Percentiles rank a stretch among this genome's conserved stretches.
These are phyloP conservation scores for Dinocampus coccinellae DNA, from an alignment of 2,888 invertebrate genomes.

Conservation along the genomic window DNA sequence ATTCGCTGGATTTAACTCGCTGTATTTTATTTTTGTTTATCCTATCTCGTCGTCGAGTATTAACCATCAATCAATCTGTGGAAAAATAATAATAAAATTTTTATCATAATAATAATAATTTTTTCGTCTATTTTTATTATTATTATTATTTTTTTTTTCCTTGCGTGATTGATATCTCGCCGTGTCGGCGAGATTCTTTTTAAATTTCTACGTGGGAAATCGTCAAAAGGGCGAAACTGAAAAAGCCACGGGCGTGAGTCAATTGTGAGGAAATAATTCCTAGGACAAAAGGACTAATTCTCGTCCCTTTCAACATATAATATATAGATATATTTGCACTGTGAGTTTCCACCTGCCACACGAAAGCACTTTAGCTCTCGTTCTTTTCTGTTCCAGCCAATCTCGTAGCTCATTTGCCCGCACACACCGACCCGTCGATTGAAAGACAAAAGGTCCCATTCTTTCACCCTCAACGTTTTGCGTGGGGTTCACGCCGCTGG, in stretches of 20 bases:
- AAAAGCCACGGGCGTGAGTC: slow-evolving; percentile 28
- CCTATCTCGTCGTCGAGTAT: slow-evolving; percentile 25
- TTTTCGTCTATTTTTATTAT: slow-evolving; percentile 16
- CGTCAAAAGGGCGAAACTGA: slow-evolving; percentile 27
- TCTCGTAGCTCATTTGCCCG: slow-evolving; percentile 45
- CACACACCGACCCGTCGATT: slow-evolving; percentile 44
- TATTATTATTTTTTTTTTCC: slow-evolving; percentile 21
- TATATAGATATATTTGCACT: not conserved
- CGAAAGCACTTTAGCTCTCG: slow-evolving; percentile 17
- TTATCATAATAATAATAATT: too few species aligned
- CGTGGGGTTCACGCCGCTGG: slow-evolving; percentile 22
- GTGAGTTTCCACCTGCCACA: slow-evolving; percentile 44
- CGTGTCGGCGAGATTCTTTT: slow-evolving; percentile 22
- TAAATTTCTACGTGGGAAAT: slow-evolving; percentile 24
- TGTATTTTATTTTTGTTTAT: slow-evolving; percentile 22
- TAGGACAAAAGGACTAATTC: slow-evolving; percentile 47
- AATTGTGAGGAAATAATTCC: slow-evolving; percentile 39
- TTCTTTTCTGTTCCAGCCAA: slow-evolving; percentile 27
- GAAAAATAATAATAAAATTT: slow-evolving; percentile 7
- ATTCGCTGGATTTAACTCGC: not conserved
- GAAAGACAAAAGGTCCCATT: slow-evolving; percentile 57
- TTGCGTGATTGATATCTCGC: slow-evolving; percentile 34
- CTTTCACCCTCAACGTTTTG: slow-evolving; percentile 30
- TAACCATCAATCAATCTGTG: slow-evolving; percentile 30
- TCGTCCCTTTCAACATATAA: slow-evolving; percentile 31